Conservation (phyloP, 2,113 vertebrate genomes). For the Passer domesticus region DNA sequence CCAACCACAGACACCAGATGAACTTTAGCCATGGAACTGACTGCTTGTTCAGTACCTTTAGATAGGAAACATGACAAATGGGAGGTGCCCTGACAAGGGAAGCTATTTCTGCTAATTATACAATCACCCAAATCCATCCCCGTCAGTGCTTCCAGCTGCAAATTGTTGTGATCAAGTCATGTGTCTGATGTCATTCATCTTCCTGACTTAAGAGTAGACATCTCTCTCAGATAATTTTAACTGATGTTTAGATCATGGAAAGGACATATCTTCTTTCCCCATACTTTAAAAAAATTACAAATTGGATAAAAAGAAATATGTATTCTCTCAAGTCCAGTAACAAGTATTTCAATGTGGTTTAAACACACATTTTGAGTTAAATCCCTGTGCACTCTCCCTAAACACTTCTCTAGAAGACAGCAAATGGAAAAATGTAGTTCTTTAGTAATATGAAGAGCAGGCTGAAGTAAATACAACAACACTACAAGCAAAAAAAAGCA, state of each 20-base stretch:
- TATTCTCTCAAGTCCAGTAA: background rate
- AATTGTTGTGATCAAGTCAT: background rate
- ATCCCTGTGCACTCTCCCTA: background rate
- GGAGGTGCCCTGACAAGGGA: background rate
- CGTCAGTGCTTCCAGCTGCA: background rate
- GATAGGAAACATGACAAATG: background rate
- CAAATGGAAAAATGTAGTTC: background rate
- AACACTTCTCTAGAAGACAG: background rate
- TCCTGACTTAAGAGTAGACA: background rate
- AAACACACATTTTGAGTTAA: background rate
- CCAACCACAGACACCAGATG: background rate
- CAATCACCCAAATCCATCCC: background rate
- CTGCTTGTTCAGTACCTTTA: background rate
- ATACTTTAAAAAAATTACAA: background rate
- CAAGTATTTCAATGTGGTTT: background rate
- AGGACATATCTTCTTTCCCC: background rate
- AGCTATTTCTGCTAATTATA: background rate
- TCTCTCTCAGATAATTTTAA: background rate
- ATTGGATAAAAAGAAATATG: background rate
- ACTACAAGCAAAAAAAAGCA: background rate
- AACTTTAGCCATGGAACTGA: background rate
- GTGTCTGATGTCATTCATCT: background rate
- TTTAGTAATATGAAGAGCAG: background rate
- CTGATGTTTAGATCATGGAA: background rate
- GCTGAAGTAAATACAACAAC: background rate